Conservation (phyloP, 2,113 vertebrate species). For the Gambusia affinis region DNA sequence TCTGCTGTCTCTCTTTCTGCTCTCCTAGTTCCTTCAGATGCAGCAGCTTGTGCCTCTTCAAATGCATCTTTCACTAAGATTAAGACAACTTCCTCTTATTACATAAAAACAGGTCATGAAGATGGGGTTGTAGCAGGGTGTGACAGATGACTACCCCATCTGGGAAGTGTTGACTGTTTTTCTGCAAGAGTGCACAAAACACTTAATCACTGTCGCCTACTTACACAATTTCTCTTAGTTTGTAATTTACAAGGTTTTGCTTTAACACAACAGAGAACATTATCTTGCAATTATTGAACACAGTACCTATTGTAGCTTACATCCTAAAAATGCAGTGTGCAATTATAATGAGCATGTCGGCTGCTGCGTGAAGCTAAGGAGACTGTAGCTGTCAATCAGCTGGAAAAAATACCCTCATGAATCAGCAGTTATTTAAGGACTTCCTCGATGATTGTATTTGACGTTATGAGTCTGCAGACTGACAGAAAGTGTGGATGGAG, state of each 20-base stretch:
- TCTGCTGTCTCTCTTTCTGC: constrained; percentile 37
- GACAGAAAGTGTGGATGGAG: background rate
- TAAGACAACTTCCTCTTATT: background rate
- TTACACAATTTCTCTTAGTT: background rate
- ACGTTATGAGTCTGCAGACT: background rate
- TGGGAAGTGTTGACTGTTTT: constrained; percentile 23
- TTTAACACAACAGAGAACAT: background rate
- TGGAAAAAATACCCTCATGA: background rate
- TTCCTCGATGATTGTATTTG: background rate
- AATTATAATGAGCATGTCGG: background rate
- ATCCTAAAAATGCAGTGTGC: background rate
- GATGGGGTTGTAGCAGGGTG: background rate
- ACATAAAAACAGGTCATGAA: background rate
- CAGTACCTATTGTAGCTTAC: background rate
- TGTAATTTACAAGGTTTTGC: constrained; percentile 7
- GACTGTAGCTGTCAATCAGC: background rate
- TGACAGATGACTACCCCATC: constrained; percentile 7
- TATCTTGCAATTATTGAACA: background rate
- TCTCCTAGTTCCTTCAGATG: constrained; percentile 22
- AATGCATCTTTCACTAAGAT: background rate
- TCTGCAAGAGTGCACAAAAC: constrained; percentile 7
- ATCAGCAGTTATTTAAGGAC: constrained; percentile 8
- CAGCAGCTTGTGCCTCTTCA: background rate
- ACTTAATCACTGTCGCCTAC: constrained; percentile 52
- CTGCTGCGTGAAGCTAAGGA: background rate